phyloP scores from a whole-genome alignment of 2,113 vertebrate species.

The Epinephelus lanceolatus region DNA sequence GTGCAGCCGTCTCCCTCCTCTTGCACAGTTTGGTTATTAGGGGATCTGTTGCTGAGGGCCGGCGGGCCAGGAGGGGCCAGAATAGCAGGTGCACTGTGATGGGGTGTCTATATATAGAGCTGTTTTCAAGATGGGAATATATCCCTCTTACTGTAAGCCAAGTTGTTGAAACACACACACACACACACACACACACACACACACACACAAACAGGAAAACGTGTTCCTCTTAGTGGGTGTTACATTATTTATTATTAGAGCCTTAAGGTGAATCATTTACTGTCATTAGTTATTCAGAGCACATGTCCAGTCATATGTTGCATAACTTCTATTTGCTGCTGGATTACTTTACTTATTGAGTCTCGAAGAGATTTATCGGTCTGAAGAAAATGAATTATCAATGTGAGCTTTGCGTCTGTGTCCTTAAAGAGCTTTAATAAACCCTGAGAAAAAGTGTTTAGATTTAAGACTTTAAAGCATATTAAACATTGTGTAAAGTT shows the following conservation, averaged over 20 bases:
- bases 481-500: no score
- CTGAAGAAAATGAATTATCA: neutral
- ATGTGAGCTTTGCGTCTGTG: no score
- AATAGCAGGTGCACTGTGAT: conserved; percentile 73
- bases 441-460: neutral
- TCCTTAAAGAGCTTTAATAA: neutral
- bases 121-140: conserved; percentile 59
- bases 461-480: neutral
- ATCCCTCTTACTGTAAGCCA: conserved; percentile 55
- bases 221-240: neutral
- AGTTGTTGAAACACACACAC: conserved; percentile 33
- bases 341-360: neutral
- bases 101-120: conserved; percentile 75
- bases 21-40: conserved; percentile 59
- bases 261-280: neutral
- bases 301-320: conserved; percentile 9
- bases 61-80: conserved; percentile 42
- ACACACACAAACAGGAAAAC: neutral
- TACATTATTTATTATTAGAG: conserved; percentile 19
- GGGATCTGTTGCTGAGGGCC: conserved; percentile 75
- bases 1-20: neutral
- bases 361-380: neutral
- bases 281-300: neutral
- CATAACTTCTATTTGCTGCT: neutral
- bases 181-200: neutral